Evolutionary conservation across 2,113 vertebrate species (phyloP).

Genomic region (Channa argus): DNA sequence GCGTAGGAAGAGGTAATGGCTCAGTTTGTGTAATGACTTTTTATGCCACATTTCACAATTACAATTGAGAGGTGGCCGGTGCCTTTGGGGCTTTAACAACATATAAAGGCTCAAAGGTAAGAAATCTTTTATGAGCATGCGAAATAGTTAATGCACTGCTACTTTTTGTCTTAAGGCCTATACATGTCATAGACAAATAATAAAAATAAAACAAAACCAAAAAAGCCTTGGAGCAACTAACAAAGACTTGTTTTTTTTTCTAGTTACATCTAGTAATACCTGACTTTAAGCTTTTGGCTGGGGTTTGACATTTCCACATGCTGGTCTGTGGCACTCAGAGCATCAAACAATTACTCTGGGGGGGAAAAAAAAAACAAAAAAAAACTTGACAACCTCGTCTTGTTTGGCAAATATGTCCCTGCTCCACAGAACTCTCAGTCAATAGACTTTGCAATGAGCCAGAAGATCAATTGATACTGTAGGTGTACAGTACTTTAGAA

Average conservation of each 20-base stretch:
- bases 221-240: too few species aligned
- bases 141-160: slow-evolving; percentile 17
- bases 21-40: slow-evolving; percentile 75
- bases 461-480: neutral
- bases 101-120: slow-evolving; percentile 23
- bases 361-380: too few species aligned
- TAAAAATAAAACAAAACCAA: neutral
- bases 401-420: neutral
- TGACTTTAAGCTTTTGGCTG: neutral
- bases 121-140: slow-evolving; percentile 4
- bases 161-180: too few species aligned
- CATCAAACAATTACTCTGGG: neutral
- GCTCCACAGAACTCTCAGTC: neutral
- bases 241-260: too few species aligned
- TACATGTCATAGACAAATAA: neutral
- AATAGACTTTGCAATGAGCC: neutral
- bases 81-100: slow-evolving; percentile 12
- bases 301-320: neutral
- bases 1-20: slow-evolving; percentile 59
- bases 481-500: neutral
- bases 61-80: slow-evolving; percentile 48
- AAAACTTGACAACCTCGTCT: neutral
- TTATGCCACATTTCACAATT: slow-evolving; percentile 66
- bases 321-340: neutral
- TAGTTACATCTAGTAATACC: too few species aligned